Base-by-base conservation (phyloP, 2,113 vertebrate genomes). In the Hemiprocne comata region DNA sequence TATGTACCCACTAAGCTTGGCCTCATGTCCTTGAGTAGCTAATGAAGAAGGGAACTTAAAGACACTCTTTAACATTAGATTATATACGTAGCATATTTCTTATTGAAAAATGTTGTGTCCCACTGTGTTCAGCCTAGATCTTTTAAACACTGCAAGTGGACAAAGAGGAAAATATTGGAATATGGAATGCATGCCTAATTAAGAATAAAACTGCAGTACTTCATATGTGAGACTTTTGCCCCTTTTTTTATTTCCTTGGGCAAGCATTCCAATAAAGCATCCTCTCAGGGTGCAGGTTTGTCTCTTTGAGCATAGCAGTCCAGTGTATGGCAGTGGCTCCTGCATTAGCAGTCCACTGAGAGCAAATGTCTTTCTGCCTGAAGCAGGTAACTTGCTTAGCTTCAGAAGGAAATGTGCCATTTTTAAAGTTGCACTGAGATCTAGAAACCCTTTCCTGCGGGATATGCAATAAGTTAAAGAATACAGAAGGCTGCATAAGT, bases 401-500 rank as follows among this genome's bases (percentile, higher is more conserved):
- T 0, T 53, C 82, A 83, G 58, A 62, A 71, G 58, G 48, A 74
- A 78, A 88, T 38, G 23, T 93, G 61, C 44, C n/a, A 13, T 92
- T 93, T 93, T 94, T 40, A 71, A 78, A 78, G 73, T 70, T 78
- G 29, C 81, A 77, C 58, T 88, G 65, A 71, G 11, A 61, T 91
- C 40, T 80, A 93, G 83, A 94, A 95, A 42, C 29, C 8, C 46
- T 64, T 89, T 74, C 50, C 60, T 82, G 28, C 36, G 73, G 40
- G n/a, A 60, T 65, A 62, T 66, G 25, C 72, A 93, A 3, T 94
- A 76, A 91, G 23, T 89, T 78, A 94, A 74, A 60, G 78, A 90
- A 71, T 84, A 84, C 36, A 61, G 79, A 51, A 94, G 87, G 17
- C 78, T 96, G 38, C 44, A 62, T 96, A 89, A 92, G 38, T 92